Base-by-base conservation (phyloP, 2,797 vertebrate genomes). In the Microcaecilia unicolor region DNA sequence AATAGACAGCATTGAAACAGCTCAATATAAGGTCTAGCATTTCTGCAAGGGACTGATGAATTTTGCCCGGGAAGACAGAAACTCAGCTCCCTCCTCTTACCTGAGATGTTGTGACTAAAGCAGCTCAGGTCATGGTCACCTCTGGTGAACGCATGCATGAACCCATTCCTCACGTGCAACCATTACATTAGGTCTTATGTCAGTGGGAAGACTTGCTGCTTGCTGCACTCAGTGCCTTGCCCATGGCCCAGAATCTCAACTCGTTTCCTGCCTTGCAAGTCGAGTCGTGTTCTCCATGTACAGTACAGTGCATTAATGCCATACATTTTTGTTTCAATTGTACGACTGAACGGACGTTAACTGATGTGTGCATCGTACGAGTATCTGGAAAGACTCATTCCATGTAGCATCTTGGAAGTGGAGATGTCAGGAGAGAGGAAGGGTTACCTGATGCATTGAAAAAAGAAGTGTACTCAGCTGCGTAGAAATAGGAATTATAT, bases 201-300 rank as follows among this genome's bases (percentile, higher is more conserved):
- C 48, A 43, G 37, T 59, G 70, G 70, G 68, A 61, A 68, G 44
- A 56, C 65, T 32, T 4, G 51, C 59, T 72, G 65, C 64, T 75
- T 72, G 68, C 60, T 45, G 65, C 56, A 15, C 30, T 55, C 64
- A 76, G 73, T 76, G 71, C 73, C 72, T 78, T 78, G 58, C 65
- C 69, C 63, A 61, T 54, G 59, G 63, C 66, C 64, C 57, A 59
- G 19, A 76, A 70, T 48, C 66, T 53, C 52, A 66, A 64, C 51
- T 76, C 67, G 14, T 63, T 72, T 65, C n/a, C 61, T 78, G 73
- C 69, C 73, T 74, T 73, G 68, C 67, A 51, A 72, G 64, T 71
- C 12, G 61, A 55, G 67, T 15, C 22, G 28, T 41, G 18, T 41
- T 27, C 30, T 40, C 31, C 6, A 47, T 32, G 44, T 23, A 15